phyloP scores from a whole-genome alignment of 2,113 vertebrate genomes.

The Rhadina sibilatrix region DNA sequence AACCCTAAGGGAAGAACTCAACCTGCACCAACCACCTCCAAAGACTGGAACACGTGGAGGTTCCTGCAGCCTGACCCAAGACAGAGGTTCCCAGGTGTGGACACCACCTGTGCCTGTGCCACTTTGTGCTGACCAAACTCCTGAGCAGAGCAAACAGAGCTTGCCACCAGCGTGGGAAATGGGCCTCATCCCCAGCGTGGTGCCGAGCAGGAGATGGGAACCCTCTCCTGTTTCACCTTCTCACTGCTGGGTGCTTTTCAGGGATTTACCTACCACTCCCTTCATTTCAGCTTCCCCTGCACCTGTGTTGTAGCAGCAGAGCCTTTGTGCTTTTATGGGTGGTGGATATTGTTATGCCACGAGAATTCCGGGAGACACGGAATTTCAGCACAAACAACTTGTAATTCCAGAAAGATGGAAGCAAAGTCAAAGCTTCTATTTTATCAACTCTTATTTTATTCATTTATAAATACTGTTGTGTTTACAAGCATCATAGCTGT shows the following conservation, averaged over 20 bases:
- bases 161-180: fast-evolving
- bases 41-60: fast-evolving
- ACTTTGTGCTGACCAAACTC: not conserved
- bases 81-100: not conserved
- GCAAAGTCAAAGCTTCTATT: slow-evolving; percentile 66
- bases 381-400: not conserved
- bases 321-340: not conserved
- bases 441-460: slow-evolving; percentile 75
- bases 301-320: not conserved
- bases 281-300: not conserved
- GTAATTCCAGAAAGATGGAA: not conserved
- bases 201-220: not conserved
- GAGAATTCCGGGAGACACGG: not conserved
- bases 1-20: not conserved
- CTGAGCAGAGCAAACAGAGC: not conserved
- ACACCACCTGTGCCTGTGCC: not conserved
- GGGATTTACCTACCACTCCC: not conserved
- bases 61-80: not conserved
- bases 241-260: not conserved
- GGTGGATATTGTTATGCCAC: fast-evolving
- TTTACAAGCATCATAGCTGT: slow-evolving; percentile 80
- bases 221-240: not conserved
- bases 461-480: slow-evolving; percentile 83
- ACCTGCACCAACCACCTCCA: fast-evolving
- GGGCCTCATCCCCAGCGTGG: not conserved